These are phyloP conservation scores for Gambusia yucatana DNA, from an alignment of 2,797 vertebrate species.

Conservation along the genomic window DNA sequence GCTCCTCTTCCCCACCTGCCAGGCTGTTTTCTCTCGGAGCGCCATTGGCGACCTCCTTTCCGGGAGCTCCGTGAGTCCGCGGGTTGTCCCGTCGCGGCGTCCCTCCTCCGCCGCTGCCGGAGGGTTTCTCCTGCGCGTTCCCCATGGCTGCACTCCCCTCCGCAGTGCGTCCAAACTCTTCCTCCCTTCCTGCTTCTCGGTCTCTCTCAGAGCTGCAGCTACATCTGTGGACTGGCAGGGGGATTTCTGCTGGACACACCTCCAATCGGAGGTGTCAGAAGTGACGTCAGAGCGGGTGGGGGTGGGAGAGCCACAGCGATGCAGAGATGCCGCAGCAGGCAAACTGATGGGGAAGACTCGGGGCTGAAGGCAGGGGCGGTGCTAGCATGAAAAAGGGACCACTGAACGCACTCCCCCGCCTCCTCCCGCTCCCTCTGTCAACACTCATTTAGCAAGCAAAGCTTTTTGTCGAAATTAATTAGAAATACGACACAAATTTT, in stretches of 20 bases:
- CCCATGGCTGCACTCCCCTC: conserved; percentile 85
- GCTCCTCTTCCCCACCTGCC: conserved; percentile 30
- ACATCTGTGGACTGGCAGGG: conserved; percentile 61
- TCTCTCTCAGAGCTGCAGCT: conserved; percentile 72
- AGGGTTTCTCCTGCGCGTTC: conserved; percentile 88
- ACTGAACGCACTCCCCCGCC: neutral
- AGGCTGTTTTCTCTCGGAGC: conserved; percentile 47
- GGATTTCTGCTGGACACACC: conserved; percentile 73
- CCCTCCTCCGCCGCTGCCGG: conserved; percentile 68
- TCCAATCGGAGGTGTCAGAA: conserved; percentile 62
- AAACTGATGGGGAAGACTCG: conserved; percentile 46
- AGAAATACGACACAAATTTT: neutral
- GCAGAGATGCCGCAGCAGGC: conserved; percentile 69
- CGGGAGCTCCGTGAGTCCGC: conserved; percentile 15
- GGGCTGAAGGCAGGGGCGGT: neutral
- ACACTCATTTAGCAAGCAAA: neutral
- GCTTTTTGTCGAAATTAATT: neutral
- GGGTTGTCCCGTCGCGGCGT: conserved; percentile 54
- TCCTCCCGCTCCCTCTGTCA: neutral
- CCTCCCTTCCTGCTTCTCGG: conserved; percentile 44
- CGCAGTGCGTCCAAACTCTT: conserved; percentile 48
- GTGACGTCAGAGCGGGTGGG: conserved; percentile 74
- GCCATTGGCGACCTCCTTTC: conserved; percentile 69
- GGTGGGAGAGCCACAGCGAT: conserved; percentile 60
- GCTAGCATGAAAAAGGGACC: neutral